A percentile compares a stretch with the other conserved stretches of the same genome.
Conservation (phyloP, 2,888 invertebrate genomes). For the Lasioglossum morio region DNA sequence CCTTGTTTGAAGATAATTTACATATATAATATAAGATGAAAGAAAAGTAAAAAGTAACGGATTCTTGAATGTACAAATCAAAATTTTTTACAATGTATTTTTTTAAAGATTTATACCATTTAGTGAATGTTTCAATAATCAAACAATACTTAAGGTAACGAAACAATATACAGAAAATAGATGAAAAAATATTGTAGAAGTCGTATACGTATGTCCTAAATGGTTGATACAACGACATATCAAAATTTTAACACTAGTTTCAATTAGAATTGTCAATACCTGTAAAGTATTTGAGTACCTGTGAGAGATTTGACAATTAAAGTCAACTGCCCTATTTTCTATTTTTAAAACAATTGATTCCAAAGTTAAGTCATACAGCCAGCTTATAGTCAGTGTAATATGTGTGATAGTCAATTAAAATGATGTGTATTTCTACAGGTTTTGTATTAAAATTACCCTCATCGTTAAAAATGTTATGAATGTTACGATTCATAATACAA, state of each 20-base stretch:
- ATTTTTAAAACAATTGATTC: not conserved
- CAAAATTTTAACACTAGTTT: not conserved
- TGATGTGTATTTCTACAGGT: not conserved
- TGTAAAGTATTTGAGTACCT: constrained; percentile 4
- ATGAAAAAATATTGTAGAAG: not conserved
- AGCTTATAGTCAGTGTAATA: not conserved
- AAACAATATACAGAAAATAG: not conserved
- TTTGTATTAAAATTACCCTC: not conserved
- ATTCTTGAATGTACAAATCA: not conserved
- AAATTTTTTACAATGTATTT: not conserved
- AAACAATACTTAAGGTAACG: not conserved
- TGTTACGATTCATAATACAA: not conserved
- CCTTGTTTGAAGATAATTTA: constrained; percentile 13
- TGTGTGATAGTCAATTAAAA: not conserved
- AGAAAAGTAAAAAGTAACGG: not conserved
- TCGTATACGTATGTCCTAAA: not conserved
- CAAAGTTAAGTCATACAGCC: not conserved
- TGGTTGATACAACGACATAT: not conserved
- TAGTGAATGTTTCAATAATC: not conserved
- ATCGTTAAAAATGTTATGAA: not conserved
- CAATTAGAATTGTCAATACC: not conserved
- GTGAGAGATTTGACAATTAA: not conserved
- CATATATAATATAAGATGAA: not conserved
- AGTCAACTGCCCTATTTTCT: not conserved
- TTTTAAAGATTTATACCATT: constrained; percentile 13